Evolutionary conservation across 2,797 vertebrate species (phyloP).

Genomic region (Cyclura pinguis): DNA sequence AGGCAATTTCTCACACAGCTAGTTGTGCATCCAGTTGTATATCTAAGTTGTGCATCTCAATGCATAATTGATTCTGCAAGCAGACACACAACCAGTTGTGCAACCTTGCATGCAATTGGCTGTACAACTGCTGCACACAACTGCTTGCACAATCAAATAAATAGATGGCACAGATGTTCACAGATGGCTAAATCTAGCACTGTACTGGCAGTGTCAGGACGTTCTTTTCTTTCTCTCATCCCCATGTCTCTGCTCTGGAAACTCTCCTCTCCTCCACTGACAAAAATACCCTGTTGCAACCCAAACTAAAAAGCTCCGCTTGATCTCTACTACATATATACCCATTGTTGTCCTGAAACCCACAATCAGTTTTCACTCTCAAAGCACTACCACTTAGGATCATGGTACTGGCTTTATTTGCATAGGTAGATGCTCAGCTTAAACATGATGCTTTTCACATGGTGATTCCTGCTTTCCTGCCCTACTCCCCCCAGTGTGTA

Average conservation of each 20-base stretch:
- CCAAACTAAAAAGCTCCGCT: background rate
- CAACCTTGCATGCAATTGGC: too few species aligned
- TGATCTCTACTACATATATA: background rate
- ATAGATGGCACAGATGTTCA: background rate
- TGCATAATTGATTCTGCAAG: too few species aligned
- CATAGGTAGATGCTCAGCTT: background rate
- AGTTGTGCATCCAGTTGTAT: too few species aligned
- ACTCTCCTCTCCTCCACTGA: too few species aligned
- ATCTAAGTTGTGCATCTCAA: too few species aligned
- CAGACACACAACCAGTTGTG: too few species aligned
- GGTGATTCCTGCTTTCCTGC: background rate
- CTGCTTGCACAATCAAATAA: too few species aligned
- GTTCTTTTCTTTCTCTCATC: background rate
- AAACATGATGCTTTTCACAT: background rate
- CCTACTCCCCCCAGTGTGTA: background rate
- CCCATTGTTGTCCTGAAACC: background rate
- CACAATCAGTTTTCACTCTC: background rate
- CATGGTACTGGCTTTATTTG: background rate
- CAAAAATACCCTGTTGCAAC: too few species aligned
- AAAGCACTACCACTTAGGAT: background rate
- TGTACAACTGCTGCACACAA: too few species aligned
- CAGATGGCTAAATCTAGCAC: background rate
- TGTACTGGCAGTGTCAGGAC: background rate
- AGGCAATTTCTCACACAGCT: too few species aligned
- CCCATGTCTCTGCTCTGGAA: too few species aligned